Percentiles rank a stretch among this genome's conserved stretches.
phyloP scores from a whole-genome alignment of 2,888 invertebrate genomes.

The Pemphredon lugubris region DNA sequence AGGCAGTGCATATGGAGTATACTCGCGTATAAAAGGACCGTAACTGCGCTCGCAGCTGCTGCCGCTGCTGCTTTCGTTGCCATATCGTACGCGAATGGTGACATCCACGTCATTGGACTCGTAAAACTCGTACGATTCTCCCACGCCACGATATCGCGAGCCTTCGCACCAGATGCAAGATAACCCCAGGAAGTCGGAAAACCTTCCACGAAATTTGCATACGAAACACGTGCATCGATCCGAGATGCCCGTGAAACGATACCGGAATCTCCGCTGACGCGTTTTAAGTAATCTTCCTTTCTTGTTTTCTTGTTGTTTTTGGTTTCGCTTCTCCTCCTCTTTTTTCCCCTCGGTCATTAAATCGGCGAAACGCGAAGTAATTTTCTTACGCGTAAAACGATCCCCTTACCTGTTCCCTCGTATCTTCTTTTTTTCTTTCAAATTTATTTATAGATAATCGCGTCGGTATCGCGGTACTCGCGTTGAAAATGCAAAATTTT shows the following conservation, averaged over 20 bases:
- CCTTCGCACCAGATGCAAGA: conserved; percentile 21
- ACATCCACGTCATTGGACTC: conserved; percentile 57
- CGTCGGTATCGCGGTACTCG: too few relatives aligned
- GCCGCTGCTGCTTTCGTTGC: conserved; percentile 6
- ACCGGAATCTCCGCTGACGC: neutral
- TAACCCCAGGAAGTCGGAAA: conserved; percentile 33
- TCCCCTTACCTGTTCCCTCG: too few relatives aligned
- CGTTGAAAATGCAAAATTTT: too few relatives aligned
- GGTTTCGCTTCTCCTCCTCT: too few relatives aligned
- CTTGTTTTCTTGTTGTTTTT: too few relatives aligned
- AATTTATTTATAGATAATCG: too few relatives aligned
- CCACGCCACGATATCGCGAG: conserved; percentile 54
- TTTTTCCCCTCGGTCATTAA: too few relatives aligned
- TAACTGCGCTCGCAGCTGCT: conserved; percentile 56
- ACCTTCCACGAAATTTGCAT: conserved; percentile 35
- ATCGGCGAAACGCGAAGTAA: too few relatives aligned
- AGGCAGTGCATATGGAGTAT: conserved; percentile 2
- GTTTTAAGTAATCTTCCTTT: too few relatives aligned
- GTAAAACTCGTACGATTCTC: conserved; percentile 61
- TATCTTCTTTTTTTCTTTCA: too few relatives aligned
- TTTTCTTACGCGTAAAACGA: too few relatives aligned
- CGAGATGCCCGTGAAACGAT: neutral
- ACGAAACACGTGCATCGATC: neutral
- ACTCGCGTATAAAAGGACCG: conserved; percentile 32
- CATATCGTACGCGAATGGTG: conserved; percentile 43